These are phyloP conservation scores for Mesoclemmys tuberculata DNA, from an alignment of 2,113 vertebrate genomes.

Conservation along the genomic window DNA sequence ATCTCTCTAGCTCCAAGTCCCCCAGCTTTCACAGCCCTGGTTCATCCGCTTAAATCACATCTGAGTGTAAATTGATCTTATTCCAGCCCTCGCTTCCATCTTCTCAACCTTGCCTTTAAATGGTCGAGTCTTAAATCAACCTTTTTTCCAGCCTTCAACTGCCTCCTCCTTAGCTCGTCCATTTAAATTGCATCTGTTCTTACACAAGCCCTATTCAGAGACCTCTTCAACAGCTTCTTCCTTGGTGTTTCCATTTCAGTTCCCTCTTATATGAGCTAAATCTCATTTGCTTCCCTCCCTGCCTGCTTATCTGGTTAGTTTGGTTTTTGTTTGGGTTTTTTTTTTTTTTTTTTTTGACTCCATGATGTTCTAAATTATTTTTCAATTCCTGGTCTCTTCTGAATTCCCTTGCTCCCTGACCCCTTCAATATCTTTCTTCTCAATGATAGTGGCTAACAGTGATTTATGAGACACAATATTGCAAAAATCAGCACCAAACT, in stretches of 20 bases:
- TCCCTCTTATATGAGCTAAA: background rate
- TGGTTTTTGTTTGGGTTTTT: too few species aligned
- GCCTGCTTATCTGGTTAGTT: background rate
- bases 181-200: conserved; percentile 23
- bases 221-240: background rate
- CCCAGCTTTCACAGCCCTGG: background rate
- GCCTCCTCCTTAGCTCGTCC: conserved; percentile 13
- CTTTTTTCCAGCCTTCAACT: conserved; percentile 20
- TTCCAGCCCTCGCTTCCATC: conserved; percentile 40
- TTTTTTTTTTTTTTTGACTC: background rate
- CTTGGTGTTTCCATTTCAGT: conserved; percentile 4
- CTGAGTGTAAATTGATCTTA: conserved; percentile 55
- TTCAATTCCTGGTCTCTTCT: background rate
- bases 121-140: conserved; percentile 58
- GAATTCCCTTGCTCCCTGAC: background rate
- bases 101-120: conserved; percentile 59
- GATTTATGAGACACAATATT: background rate
- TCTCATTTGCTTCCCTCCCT: background rate
- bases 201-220: background rate
- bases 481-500: background rate
- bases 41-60: conserved; percentile 62
- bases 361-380: background rate
- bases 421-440: background rate
- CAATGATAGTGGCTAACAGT: background rate
- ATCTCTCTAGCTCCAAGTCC: background rate